phyloP scores from a whole-genome alignment of 2,888 invertebrate genomes.

The Reticulitermes lucifugus region DNA sequence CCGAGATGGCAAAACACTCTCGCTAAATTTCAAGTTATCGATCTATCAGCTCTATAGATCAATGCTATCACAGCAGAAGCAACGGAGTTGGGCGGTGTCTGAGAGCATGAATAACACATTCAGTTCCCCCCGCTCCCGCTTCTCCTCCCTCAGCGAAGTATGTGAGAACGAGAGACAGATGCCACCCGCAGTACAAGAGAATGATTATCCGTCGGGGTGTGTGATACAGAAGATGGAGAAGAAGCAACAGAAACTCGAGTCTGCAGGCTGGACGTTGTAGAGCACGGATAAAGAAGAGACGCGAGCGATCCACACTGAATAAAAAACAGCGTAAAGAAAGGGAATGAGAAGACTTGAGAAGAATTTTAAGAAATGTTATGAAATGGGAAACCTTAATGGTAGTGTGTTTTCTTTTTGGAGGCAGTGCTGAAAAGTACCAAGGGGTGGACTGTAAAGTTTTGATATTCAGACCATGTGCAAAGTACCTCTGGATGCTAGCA shows the following conservation, averaged over 20 bases:
- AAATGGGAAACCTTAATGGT: conserved; percentile 13
- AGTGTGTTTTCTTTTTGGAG: not conserved
- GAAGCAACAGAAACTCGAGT: not conserved
- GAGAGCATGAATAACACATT: conserved; percentile 12
- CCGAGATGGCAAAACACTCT: not conserved
- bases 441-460: not conserved
- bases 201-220: conserved; percentile 23
- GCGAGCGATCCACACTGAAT: not conserved
- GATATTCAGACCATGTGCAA: conserved; percentile 16
- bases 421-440: not conserved
- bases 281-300: not conserved
- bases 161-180: conserved; percentile 14
- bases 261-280: not conserved
- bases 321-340: conserved; percentile 10
- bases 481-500: not conserved
- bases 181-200: conserved; percentile 7
- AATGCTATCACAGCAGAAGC: not conserved
- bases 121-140: not conserved
- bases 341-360: conserved; percentile 15
- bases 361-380: conserved; percentile 19
- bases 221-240: not conserved
- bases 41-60: conserved; percentile 2
- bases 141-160: not conserved
- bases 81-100: not conserved
- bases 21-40: not conserved